Conservation (phyloP, 2,888 invertebrate genomes). For the Villa cingulata region DNA sequence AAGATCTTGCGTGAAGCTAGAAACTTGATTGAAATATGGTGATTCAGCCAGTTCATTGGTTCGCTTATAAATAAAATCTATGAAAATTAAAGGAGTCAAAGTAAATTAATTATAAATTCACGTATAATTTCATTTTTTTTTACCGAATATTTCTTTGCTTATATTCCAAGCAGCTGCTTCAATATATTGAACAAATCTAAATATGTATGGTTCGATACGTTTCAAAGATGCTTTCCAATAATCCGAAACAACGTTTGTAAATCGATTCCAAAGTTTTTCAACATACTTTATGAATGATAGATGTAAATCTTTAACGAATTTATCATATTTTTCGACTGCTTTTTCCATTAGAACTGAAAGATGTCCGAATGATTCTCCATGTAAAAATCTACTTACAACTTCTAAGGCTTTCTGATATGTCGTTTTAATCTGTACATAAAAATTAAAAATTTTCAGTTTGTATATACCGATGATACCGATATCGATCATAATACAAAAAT, state of each 20-base stretch:
- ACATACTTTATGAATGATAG: conserved; percentile 52
- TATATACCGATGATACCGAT: background rate
- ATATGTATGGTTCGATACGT: conserved; percentile 63
- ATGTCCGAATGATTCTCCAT: conserved; percentile 62
- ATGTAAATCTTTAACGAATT: conserved; percentile 62
- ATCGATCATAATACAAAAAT: background rate
- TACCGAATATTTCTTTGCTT: conserved; percentile 54
- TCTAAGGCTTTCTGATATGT: conserved; percentile 58
- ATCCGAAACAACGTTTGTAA: conserved; percentile 45
- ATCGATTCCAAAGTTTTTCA: conserved; percentile 59
- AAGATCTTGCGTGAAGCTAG: conserved; percentile 66
- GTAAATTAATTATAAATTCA: too few relatives aligned
- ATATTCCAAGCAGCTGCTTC: conserved; percentile 61
- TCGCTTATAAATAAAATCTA: conserved; percentile 67
- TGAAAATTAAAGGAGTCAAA: conserved; percentile 10
- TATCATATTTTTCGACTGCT: conserved; percentile 62
- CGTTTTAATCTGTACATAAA: conserved; percentile 41
- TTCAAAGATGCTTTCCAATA: conserved; percentile 63
- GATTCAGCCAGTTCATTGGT: conserved; percentile 66
- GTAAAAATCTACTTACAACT: conserved; percentile 52
- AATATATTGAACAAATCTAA: conserved; percentile 59
- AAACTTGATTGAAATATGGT: conserved; percentile 66
- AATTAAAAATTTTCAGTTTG: conserved; percentile 8
- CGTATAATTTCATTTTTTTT: conserved; percentile 5
- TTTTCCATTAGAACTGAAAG: conserved; percentile 53